Evolutionary conservation across 2,888 invertebrate genomes (phyloP).

Genomic region (Phalangium opilio): DNA sequence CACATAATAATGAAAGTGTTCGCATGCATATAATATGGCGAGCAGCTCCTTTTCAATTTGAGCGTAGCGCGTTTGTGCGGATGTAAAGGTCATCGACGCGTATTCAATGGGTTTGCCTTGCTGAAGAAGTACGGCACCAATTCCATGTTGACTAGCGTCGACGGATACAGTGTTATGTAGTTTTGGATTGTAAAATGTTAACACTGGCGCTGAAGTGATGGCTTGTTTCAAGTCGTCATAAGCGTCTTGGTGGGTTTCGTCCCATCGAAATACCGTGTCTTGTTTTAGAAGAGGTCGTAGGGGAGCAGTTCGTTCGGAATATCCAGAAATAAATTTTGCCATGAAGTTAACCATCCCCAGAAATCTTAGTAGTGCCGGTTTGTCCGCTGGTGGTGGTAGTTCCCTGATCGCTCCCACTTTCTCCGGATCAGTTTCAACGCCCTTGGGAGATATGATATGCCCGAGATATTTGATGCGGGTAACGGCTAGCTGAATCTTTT

Average conservation of each 20-base stretch:
- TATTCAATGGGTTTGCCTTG: slow-evolving; percentile 26
- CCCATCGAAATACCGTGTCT: slow-evolving; percentile 2
- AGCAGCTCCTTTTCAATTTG: slow-evolving; percentile 29
- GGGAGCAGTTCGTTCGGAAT: background rate
- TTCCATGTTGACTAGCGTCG: slow-evolving; percentile 26
- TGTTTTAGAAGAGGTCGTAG: background rate
- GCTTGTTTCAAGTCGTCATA: slow-evolving; percentile 24
- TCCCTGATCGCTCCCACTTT: slow-evolving; percentile 3
- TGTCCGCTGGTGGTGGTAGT: slow-evolving; percentile 2
- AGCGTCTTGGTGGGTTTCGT: slow-evolving; percentile 9
- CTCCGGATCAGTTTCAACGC: slow-evolving; percentile 3
- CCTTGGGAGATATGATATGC: slow-evolving; percentile 4
- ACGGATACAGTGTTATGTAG: slow-evolving; percentile 21
- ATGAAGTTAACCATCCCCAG: slow-evolving; percentile 4
- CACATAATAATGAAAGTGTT: no score
- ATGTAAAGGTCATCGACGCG: slow-evolving; percentile 25
- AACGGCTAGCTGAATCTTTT: slow-evolving; percentile 3
- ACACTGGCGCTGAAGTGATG: slow-evolving; percentile 22
- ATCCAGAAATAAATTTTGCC: background rate
- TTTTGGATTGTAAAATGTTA: slow-evolving; percentile 25
- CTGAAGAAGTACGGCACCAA: slow-evolving; percentile 27
- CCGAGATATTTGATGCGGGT: slow-evolving; percentile 5
- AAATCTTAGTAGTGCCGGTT: slow-evolving; percentile 4
- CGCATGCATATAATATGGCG: no score
- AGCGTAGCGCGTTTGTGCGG: slow-evolving; percentile 26